Percentiles rank a stretch among this genome's conserved stretches.
phyloP scores from a whole-genome alignment of 2,113 vertebrate species.

The Sialia sialis region DNA sequence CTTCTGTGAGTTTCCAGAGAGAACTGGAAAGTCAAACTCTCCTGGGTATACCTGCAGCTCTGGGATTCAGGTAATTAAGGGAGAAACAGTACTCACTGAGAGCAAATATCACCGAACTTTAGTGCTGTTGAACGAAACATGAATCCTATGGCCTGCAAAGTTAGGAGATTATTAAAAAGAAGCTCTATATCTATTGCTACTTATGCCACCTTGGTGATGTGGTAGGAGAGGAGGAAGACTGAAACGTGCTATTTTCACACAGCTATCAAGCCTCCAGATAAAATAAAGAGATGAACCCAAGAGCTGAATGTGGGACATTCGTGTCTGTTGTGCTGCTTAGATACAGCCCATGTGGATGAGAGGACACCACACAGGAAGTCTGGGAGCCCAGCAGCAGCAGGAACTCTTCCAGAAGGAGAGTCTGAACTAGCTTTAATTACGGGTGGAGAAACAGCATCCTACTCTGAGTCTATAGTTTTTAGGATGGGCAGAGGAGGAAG shows the following conservation, averaged over 20 bases:
- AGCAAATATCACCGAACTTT: not conserved
- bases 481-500: not conserved
- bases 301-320: not conserved
- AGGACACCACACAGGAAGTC: not conserved
- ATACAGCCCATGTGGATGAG: not conserved
- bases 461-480: not conserved
- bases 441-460: not conserved
- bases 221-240: not conserved
- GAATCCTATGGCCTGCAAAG: not conserved
- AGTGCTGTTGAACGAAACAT: not conserved
- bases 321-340: not conserved
- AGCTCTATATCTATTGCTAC: not conserved
- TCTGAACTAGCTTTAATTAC: not conserved
- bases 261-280: not conserved
- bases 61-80: not conserved
- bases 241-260: rapidly evolving
- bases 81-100: not conserved
- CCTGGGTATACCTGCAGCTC: not conserved
- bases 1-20: not conserved
- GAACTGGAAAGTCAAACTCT: not conserved
- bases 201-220: not conserved
- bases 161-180: not conserved
- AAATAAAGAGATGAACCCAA: not conserved
- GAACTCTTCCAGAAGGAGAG: not conserved
- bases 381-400: not conserved